Evolutionary conservation across 2,113 vertebrate species (phyloP).

Genomic region (Origma solitaria): DNA sequence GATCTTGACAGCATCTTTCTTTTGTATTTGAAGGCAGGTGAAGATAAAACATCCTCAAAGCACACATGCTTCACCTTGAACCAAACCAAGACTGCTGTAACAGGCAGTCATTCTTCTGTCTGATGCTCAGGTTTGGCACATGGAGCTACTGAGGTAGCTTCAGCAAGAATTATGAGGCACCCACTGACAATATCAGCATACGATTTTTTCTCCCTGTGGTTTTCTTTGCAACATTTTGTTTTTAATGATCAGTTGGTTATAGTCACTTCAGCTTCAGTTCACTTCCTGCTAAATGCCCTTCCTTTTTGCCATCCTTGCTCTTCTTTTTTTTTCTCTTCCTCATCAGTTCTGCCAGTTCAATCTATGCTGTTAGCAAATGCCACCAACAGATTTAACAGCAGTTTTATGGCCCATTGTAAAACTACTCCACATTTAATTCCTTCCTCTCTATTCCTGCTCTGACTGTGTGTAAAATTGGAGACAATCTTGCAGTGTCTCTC

Average conservation of each 20-base stretch:
- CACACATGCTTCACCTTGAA: neutral
- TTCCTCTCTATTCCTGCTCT: neutral
- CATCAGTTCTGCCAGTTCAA: neutral
- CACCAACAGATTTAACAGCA: neutral
- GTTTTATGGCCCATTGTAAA: neutral
- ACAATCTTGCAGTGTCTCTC: neutral
- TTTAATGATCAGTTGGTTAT: neutral
- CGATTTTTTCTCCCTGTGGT: neutral
- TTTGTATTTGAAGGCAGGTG: neutral
- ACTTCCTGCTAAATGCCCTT: neutral
- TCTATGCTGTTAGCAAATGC: neutral
- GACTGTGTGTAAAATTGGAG: neutral
- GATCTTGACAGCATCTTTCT: neutral
- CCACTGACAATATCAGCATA: neutral
- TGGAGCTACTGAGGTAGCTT: neutral
- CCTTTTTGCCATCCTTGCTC: neutral
- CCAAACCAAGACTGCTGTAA: neutral
- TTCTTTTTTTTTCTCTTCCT: neutral
- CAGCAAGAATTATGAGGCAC: neutral
- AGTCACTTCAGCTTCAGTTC: neutral
- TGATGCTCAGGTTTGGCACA: neutral
- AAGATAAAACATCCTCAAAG: neutral
- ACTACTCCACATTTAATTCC: neutral
- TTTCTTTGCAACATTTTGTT: neutral
- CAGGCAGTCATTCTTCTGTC: neutral